These are phyloP conservation scores for Adelognathus sp. DNA, from an alignment of 2,888 invertebrate species.

Conservation along the genomic window DNA sequence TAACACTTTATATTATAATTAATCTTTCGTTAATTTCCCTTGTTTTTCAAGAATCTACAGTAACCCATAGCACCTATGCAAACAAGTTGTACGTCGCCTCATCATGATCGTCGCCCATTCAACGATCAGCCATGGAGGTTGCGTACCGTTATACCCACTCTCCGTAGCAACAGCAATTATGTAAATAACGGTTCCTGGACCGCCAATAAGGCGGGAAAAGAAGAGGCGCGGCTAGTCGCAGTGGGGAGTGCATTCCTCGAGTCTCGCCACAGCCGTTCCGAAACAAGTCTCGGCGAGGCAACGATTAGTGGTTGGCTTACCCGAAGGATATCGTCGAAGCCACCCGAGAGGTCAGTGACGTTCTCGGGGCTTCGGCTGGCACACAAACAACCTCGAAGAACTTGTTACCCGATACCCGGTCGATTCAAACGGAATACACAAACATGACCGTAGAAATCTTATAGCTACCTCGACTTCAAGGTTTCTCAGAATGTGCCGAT, in stretches of 20 bases:
- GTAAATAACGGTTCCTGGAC: slow-evolving; percentile 58
- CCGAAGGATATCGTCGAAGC: background rate
- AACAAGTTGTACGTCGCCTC: background rate
- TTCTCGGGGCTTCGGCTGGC: background rate
- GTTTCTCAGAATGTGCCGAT: background rate
- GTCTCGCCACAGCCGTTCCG: slow-evolving; percentile 1
- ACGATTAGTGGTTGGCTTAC: slow-evolving; percentile 17
- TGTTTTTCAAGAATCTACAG: background rate
- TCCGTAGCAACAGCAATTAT: slow-evolving; percentile 48
- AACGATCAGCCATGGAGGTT: slow-evolving; percentile 37
- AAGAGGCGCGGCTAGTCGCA: background rate
- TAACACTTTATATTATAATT: background rate
- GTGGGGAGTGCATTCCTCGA: slow-evolving; percentile 25
- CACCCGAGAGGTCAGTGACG: background rate
- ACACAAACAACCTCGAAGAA: background rate
- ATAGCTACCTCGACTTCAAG: background rate
- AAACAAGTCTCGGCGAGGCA: slow-evolving; percentile 35
- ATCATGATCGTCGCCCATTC: slow-evolving; percentile 36
- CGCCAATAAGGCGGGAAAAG: slow-evolving; percentile 36
- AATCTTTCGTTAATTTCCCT: slow-evolving; percentile 12
- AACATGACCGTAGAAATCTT: background rate
- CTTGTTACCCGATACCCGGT: background rate
- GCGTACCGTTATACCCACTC: slow-evolving; percentile 51
- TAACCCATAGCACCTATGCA: background rate
- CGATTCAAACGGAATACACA: background rate